phyloP scores from a whole-genome alignment of 2,888 invertebrate species.

The Laothoe populi region DNA sequence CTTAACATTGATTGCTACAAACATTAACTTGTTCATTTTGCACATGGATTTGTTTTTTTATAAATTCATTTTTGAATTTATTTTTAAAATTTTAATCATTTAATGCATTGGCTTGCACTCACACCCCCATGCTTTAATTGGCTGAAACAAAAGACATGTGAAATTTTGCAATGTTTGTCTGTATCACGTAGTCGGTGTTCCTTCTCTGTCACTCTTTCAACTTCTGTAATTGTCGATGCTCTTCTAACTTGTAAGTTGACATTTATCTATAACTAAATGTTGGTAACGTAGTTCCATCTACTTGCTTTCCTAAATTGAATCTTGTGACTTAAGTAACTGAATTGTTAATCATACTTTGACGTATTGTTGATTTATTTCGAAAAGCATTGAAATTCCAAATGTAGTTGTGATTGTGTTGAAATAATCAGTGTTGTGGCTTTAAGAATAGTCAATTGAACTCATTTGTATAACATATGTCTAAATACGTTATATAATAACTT shows the following conservation, averaged over 20 bases:
- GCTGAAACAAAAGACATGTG: constrained; percentile 39
- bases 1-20: constrained; percentile 44
- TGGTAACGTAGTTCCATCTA: too few relatives aligned
- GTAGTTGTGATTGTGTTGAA: constrained; percentile 26
- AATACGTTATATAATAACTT: not conserved
- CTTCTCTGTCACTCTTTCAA: constrained; percentile 79
- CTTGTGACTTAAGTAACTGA: too few relatives aligned
- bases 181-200: constrained; percentile 81
- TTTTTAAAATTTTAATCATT: constrained; percentile 57
- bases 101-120: constrained; percentile 81
- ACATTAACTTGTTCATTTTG: constrained; percentile 64
- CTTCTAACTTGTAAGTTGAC: too few relatives aligned
- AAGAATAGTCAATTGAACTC: not conserved
- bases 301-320: too few relatives aligned
- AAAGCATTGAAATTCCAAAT: constrained; percentile 5
- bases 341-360: too few relatives aligned
- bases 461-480: constrained; percentile 6
- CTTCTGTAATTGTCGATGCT: constrained; percentile 54
- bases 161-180: constrained; percentile 50
- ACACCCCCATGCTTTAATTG: constrained; percentile 73
- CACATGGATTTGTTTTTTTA: constrained; percentile 53
- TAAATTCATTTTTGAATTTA: constrained; percentile 55
- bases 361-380: too few relatives aligned
- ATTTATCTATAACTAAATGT: too few relatives aligned
- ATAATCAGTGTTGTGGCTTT: constrained; percentile 34